Conservation (phyloP, 2,113 vertebrate genomes). For the Calonectris borealis region DNA sequence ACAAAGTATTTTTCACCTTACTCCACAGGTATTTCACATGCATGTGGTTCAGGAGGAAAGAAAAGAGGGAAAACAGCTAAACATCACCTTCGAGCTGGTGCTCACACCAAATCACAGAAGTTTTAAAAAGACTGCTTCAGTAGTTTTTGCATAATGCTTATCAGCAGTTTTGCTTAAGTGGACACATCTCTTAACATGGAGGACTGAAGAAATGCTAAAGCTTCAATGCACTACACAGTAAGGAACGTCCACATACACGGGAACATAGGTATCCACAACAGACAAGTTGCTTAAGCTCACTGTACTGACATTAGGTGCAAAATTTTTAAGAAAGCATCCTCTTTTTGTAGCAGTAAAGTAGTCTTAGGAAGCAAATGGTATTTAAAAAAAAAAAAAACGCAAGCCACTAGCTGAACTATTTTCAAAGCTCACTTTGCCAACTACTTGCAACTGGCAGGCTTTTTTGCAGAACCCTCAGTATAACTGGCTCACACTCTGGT, state of each 20-base stretch:
- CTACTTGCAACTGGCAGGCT: not conserved
- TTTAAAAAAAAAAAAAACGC: not conserved
- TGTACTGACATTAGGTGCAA: not conserved
- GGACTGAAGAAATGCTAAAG: not conserved
- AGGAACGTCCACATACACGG: not conserved
- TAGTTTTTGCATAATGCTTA: not conserved
- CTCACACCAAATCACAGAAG: not conserved
- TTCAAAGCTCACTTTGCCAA: not conserved
- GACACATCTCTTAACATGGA: slow-evolving; percentile 6
- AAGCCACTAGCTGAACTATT: not conserved
- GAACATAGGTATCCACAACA: rapidly evolving
- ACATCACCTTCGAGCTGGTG: not conserved
- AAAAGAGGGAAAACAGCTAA: not conserved
- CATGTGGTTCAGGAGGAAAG: not conserved
- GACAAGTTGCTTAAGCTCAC: not conserved
- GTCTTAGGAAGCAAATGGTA: not conserved
- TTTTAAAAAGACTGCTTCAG: not conserved
- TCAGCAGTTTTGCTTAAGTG: not conserved
- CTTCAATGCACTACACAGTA: not conserved
- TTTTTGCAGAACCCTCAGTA: not conserved
- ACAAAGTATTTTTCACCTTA: not conserved
- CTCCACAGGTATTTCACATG: not conserved
- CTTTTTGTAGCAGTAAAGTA: not conserved
- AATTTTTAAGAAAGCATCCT: not conserved
- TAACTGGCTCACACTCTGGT: not conserved